phyloP scores from a whole-genome alignment of 2,113 vertebrate genomes.

The Condylura cristata region DNA sequence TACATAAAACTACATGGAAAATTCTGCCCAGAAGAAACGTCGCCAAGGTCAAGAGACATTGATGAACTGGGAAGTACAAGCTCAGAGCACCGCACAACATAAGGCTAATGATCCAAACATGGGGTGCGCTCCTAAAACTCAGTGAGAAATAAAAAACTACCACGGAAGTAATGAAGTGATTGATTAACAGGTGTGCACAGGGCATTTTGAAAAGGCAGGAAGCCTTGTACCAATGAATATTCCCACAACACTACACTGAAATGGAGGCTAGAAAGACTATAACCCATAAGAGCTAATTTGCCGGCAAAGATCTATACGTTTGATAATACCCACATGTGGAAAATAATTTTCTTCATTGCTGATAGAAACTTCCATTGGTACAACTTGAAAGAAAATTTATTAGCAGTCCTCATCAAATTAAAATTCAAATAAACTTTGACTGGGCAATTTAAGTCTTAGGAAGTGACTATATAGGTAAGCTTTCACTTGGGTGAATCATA shows the following conservation, averaged over 20 bases:
- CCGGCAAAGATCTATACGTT: constrained; percentile 14
- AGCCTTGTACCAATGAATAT: background rate
- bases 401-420: constrained; percentile 14
- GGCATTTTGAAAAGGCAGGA: background rate
- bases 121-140: background rate
- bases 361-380: background rate
- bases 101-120: background rate
- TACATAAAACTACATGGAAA: background rate
- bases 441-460: background rate
- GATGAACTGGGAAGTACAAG: background rate
- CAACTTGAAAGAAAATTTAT: background rate
- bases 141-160: background rate
- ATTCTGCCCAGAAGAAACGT: background rate
- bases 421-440: background rate
- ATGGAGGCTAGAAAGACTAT: background rate
- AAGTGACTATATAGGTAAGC: background rate
- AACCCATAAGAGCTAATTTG: background rate
- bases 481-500: background rate
- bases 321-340: background rate
- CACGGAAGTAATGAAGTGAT: background rate
- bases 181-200: background rate
- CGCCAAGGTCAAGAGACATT: background rate
- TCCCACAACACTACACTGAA: background rate
- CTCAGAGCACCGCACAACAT: background rate
- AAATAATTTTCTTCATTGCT: background rate